A percentile compares a stretch with the other conserved stretches of the same genome.
Conservation (phyloP, 2,113 vertebrate genomes). For the Paralichthys olivaceus region DNA sequence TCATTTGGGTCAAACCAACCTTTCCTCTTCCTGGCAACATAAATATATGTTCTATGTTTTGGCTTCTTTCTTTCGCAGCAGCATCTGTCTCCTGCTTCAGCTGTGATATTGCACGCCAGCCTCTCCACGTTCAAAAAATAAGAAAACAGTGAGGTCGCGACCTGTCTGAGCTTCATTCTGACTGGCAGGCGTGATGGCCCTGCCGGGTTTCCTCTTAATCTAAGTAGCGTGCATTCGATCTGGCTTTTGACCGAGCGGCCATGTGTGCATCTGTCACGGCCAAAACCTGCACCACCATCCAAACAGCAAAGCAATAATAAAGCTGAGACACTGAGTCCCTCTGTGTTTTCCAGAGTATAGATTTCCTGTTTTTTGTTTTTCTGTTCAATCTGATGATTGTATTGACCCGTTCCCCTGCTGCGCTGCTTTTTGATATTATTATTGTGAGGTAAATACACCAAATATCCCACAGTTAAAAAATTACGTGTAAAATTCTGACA, state of each 20-base stretch:
- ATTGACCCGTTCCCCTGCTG: constrained; percentile 17
- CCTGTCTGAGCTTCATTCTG: constrained; percentile 46
- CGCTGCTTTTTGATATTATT: constrained; percentile 8
- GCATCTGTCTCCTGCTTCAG: not conserved
- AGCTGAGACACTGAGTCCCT: constrained; percentile 35
- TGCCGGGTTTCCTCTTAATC: constrained; percentile 19
- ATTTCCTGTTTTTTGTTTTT: constrained; percentile 23
- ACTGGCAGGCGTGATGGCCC: constrained; percentile 43
- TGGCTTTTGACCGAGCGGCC: constrained; percentile 32
- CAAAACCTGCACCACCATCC: constrained; percentile 35
- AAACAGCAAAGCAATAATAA: constrained; percentile 52
- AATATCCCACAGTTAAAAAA: constrained; percentile 28
- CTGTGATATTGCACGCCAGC: constrained; percentile 23
- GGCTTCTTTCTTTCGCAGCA: no score
- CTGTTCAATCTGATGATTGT: constrained; percentile 37
- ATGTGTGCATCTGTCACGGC: constrained; percentile 14
- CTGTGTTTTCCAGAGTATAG: constrained; percentile 25
- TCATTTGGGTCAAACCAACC: no score
- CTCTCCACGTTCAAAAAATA: constrained; percentile 15
- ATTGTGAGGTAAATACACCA: constrained; percentile 30
- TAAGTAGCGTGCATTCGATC: constrained; percentile 34
- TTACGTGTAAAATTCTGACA: not conserved
- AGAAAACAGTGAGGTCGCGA: constrained; percentile 56
- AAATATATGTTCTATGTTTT: no score
- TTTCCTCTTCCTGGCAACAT: no score